Conservation (phyloP, 2,888 invertebrate genomes). For the Philaethria dido region DNA sequence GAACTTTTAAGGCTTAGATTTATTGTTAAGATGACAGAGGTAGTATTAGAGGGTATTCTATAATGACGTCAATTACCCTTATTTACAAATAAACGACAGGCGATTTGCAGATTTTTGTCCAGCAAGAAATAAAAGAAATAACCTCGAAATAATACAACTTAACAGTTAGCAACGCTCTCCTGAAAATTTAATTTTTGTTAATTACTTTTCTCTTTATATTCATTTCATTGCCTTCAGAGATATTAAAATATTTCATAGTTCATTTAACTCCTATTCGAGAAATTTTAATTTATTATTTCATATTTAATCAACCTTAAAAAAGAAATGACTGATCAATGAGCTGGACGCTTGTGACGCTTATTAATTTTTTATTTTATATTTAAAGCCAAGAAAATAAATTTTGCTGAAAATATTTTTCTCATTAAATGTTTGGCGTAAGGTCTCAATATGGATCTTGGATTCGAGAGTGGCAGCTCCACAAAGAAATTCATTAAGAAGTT, state of each 20-base stretch:
- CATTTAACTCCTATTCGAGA: constrained; percentile 13
- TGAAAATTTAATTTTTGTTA: constrained; percentile 10
- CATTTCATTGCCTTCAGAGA: not conserved
- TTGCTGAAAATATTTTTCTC: constrained; percentile 8
- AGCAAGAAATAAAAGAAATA: not conserved
- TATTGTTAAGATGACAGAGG: not conserved
- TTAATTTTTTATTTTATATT: not conserved
- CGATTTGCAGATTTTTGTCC: too few relatives aligned
- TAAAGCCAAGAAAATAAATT: not conserved
- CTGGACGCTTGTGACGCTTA: constrained; percentile 10
- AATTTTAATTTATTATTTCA: constrained; percentile 4
- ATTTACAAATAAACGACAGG: too few relatives aligned
- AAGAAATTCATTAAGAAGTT: constrained; percentile 46
- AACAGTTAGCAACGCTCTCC: not conserved
- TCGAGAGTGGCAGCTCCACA: constrained; percentile 38
- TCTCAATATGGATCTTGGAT: constrained; percentile 13
- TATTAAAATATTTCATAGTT: constrained; percentile 5
- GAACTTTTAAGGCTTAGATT: not conserved
- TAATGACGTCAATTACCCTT: too few relatives aligned
- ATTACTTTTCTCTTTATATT: constrained; percentile 11
- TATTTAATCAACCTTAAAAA: not conserved
- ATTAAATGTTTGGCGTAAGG: constrained; percentile 29
- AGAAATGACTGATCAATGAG: not conserved
- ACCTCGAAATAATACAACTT: not conserved
- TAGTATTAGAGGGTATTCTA: not conserved